These are phyloP conservation scores for Parthenolecanium corni DNA, from an alignment of 2,888 invertebrate species.

Conservation along the genomic window DNA sequence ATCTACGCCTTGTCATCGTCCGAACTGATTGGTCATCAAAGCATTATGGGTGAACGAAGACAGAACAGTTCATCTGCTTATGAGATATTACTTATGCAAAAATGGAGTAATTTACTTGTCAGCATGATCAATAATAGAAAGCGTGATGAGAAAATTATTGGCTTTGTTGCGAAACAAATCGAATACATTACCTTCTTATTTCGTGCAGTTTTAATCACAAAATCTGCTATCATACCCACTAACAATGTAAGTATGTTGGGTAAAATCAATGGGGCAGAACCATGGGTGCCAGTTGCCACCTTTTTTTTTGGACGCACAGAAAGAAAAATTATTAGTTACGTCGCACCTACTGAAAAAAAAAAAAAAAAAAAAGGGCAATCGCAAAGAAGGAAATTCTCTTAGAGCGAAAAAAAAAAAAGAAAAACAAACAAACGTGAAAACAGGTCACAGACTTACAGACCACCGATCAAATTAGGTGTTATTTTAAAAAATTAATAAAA, in stretches of 20 bases:
- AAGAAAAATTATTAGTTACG: too few relatives aligned
- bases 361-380: too few relatives aligned
- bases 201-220: not conserved
- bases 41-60: not conserved
- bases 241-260: not conserved
- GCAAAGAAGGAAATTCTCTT: too few relatives aligned
- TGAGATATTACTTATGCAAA: not conserved
- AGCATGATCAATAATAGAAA: not conserved
- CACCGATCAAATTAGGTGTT: too few relatives aligned
- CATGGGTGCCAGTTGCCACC: too few relatives aligned
- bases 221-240: not conserved
- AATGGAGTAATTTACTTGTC: not conserved
- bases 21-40: slow-evolving; percentile 2
- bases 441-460: too few relatives aligned
- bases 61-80: not conserved
- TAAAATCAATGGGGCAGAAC: too few relatives aligned
- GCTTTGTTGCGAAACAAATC: not conserved
- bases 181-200: not conserved
- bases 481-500: too few relatives aligned
- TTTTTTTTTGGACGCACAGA: too few relatives aligned
- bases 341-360: too few relatives aligned
- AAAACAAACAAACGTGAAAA: too few relatives aligned
- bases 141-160: not conserved
- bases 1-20: not conserved
- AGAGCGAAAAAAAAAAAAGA: too few relatives aligned